These are phyloP conservation scores for Nebria brevicollis DNA, from an alignment of 2,888 invertebrate species.

Conservation along the genomic window DNA sequence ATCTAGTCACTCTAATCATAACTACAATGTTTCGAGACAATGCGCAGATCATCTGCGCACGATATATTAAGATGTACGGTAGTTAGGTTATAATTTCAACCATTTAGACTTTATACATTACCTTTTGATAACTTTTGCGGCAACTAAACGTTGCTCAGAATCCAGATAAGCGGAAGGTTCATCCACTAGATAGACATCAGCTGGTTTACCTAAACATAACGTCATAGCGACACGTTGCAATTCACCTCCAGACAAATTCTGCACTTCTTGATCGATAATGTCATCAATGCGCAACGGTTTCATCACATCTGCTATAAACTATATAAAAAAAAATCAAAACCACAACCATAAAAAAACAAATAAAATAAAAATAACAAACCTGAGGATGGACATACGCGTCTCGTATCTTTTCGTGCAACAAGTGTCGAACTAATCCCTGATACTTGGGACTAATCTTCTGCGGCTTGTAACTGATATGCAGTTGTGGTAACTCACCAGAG, in stretches of 20 bases:
- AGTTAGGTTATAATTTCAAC: too few species aligned
- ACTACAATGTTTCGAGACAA: too few species aligned
- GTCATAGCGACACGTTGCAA: conserved; percentile 97
- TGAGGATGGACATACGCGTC: conserved; percentile 98
- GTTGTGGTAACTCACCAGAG: conserved; percentile 80
- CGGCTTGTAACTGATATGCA: conserved; percentile 99
- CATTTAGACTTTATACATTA: conserved; percentile 56
- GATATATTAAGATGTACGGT: too few species aligned
- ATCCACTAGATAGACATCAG: conserved; percentile 98
- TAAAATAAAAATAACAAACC: conserved; percentile 58
- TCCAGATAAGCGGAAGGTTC: conserved; percentile 99
- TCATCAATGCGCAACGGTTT: conserved; percentile 97
- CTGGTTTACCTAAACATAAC: conserved; percentile 96
- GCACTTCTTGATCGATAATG: conserved; percentile 98
- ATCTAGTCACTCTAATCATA: too few species aligned
- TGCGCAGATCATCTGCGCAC: too few species aligned
- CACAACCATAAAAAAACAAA: background rate
- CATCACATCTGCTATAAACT: conserved; percentile 98
- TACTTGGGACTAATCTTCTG: conserved; percentile 99
- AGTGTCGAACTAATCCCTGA: conserved; percentile 88
- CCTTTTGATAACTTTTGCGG: conserved; percentile 99
- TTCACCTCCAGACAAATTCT: conserved; percentile 99
- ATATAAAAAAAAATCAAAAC: conserved; percentile 49
- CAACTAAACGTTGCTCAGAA: conserved; percentile 99
- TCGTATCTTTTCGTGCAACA: conserved; percentile 95